These are phyloP conservation scores for Spatula clypeata DNA, from an alignment of 2,797 vertebrate species.

Conservation along the genomic window DNA sequence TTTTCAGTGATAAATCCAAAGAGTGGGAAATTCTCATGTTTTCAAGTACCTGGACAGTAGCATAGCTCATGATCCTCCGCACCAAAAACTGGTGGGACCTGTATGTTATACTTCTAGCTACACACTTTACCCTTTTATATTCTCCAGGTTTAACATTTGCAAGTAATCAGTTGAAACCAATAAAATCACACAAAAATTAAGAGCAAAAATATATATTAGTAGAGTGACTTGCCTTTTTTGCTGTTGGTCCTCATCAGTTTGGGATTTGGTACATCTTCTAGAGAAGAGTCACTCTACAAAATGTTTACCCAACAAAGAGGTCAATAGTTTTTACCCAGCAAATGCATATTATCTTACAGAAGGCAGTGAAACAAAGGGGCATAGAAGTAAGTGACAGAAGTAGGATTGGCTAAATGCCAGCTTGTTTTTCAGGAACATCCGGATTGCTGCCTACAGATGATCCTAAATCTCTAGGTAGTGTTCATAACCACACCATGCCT, in stretches of 20 bases:
- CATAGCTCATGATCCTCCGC: not conserved
- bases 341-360: not conserved
- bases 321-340: not conserved
- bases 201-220: not conserved
- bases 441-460: not conserved
- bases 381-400: not conserved
- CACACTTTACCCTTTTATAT: not conserved
- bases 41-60: not conserved
- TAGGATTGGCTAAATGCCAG: not conserved
- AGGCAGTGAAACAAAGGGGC: not conserved
- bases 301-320: not conserved
- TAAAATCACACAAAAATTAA: not conserved
- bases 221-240: constrained; percentile 68
- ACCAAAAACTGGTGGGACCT: not conserved
- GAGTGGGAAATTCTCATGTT: not conserved
- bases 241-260: constrained; percentile 49
- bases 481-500: not conserved
- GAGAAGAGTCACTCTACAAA: constrained; percentile 39
- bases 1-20: not conserved
- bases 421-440: not conserved
- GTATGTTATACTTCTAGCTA: not conserved
- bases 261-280: constrained; percentile 16
- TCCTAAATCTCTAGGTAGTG: not conserved
- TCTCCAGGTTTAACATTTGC: not conserved
- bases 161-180: not conserved